phyloP scores from a whole-genome alignment of 2,888 invertebrate species.

The Lithosia quadra region DNA sequence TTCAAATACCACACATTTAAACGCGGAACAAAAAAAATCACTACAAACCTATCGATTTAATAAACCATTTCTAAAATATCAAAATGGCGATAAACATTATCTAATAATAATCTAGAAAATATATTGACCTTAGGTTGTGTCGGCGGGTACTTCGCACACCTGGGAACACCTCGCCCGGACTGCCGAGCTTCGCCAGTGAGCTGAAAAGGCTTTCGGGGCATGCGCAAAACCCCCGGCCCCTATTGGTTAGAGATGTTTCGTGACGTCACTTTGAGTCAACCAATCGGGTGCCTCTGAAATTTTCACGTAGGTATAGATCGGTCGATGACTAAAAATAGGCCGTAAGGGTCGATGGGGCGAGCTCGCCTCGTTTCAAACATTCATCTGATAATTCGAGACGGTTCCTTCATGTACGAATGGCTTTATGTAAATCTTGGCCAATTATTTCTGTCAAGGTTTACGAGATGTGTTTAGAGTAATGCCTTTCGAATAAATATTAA shows the following conservation, averaged over 20 bases:
- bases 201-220: conserved; percentile 70
- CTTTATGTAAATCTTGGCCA: conserved; percentile 39
- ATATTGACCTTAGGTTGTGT: conserved; percentile 77
- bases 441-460: conserved; percentile 22
- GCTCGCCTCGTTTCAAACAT: conserved; percentile 46
- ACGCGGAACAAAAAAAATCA: conserved; percentile 24
- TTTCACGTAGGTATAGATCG: conserved; percentile 82
- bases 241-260: conserved; percentile 72
- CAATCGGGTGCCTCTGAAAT: conserved; percentile 76
- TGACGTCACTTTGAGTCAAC: conserved; percentile 76
- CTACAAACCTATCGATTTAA: conserved; percentile 13
- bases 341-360: conserved; percentile 53
- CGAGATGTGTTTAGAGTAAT: conserved; percentile 5
- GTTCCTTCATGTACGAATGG: conserved; percentile 39
- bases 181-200: conserved; percentile 67
- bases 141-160: conserved; percentile 81
- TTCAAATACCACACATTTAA: conserved; percentile 5
- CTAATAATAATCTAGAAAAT: conserved; percentile 33
- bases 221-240: conserved; percentile 66
- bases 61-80: conserved; percentile 20
- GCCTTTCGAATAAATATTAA: background rate
- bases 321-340: conserved; percentile 84
- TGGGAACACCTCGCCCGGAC: conserved; percentile 82
- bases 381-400: conserved; percentile 48
- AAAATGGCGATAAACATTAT: conserved; percentile 57